Conservation (phyloP, 2,113 vertebrate genomes). For the Toxotes jaculatrix region DNA sequence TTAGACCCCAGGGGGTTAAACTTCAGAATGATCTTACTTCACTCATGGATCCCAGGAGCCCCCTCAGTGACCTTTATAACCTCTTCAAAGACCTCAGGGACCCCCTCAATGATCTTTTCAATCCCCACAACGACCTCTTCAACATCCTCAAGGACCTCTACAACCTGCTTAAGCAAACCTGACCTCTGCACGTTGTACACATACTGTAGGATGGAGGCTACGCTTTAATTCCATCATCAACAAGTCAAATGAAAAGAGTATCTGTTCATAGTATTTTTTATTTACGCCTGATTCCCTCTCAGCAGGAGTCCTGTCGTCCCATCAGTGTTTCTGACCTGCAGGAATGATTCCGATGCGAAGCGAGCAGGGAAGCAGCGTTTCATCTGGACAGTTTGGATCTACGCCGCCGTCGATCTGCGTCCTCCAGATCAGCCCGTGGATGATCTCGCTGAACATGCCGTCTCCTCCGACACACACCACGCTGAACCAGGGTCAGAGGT, state of each 20-base stretch:
- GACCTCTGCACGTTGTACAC: too few relatives aligned
- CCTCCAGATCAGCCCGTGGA: constrained; percentile 93
- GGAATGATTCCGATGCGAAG: constrained; percentile 96
- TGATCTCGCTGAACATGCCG: constrained; percentile 96
- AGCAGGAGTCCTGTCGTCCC: not conserved
- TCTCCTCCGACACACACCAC: constrained; percentile 96
- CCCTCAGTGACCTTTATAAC: not conserved
- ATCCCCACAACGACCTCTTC: too few relatives aligned
- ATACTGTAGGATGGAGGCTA: too few relatives aligned
- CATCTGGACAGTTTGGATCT: constrained; percentile 88
- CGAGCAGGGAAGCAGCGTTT: constrained; percentile 85
- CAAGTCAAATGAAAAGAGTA: too few relatives aligned
- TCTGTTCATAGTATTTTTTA: too few relatives aligned
- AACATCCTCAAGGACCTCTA: too few relatives aligned
- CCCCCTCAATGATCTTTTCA: not conserved
- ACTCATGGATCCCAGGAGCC: not conserved
- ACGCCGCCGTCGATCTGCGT: constrained; percentile 87
- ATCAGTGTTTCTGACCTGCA: constrained; percentile 84
- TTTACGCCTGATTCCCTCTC: too few relatives aligned
- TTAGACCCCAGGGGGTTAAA: not conserved
- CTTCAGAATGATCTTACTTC: not conserved
- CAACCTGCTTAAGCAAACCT: too few relatives aligned
- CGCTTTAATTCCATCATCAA: too few relatives aligned
- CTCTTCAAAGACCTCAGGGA: not conserved
- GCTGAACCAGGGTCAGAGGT: constrained; percentile 75